Base-by-base conservation (phyloP, 1,140 invertebrate species). In the Pogonognathellus flavescens region DNA sequence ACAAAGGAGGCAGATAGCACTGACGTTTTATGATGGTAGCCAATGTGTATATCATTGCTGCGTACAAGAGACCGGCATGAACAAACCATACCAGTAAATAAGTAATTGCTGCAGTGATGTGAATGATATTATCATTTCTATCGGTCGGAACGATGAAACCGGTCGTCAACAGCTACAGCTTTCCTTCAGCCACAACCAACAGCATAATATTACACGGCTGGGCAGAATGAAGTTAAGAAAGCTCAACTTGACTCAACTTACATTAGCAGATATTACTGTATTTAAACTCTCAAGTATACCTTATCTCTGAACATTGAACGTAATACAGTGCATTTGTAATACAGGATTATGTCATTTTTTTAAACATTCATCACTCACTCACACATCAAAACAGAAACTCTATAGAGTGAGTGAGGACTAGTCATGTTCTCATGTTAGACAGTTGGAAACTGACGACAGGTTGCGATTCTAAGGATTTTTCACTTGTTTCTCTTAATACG, bases 121-220 rank as follows among this genome's bases (percentile, higher is more conserved):
- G 70, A 76, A 31, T 76, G 70, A 76, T 76, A 76, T 76, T 76
- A 76, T 76, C 70, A 76, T 76, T n/a, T 31, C n/a, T 16, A 76
- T 72, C 66, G 60, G 60, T 66, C 62, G 70, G 70, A 14, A 49
- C 16, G 70, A 76, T 76, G 70, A 76, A 76, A 76, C 70, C 70
- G 70, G 70, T 76, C 70, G 70, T 76, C 70, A 76, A 76, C 70
- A 76, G 31, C 41, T 76, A 31, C 70, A 76, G 41, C 70, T 76
- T 49, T 76, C 70, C 70, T 76, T 76, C 16, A 76, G n/a, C 70
- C 49, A 25, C 25, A 25, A 66, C 25, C 59, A 16, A 18, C 59
- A 18, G 59, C 59, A 20, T 20, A 7, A 18, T 60, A 60, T 20
- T 20, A 60, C 59, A 60, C 18, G 11, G 59, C 2, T 18, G 9